Percentiles rank a stretch among this genome's conserved stretches.
phyloP scores from a whole-genome alignment of 1,140 invertebrate genomes.

The Thalassaphorura encarpata region DNA sequence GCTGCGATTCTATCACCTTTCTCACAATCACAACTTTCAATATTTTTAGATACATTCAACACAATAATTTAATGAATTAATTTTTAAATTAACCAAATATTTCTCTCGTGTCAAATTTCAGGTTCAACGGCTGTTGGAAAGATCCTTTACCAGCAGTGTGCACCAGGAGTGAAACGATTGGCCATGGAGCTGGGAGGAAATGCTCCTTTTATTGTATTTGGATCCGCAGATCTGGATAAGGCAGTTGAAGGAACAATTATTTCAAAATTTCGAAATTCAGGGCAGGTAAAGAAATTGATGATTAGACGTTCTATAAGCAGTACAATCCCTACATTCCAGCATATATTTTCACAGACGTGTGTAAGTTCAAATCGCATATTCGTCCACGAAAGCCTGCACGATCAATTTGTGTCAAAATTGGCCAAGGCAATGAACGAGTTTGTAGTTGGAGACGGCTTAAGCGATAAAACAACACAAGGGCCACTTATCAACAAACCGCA shows the following conservation, averaged over 20 bases:
- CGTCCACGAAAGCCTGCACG: slow-evolving; percentile 73
- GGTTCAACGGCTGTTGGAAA: slow-evolving; percentile 65
- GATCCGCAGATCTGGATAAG: slow-evolving; percentile 71
- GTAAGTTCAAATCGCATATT: slow-evolving; percentile 90
- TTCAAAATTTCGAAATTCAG: slow-evolving; percentile 91
- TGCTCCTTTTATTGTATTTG: slow-evolving; percentile 95
- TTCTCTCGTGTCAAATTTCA: slow-evolving; percentile 13
- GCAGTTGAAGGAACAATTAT: slow-evolving; percentile 78
- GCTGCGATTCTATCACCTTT: too few relatives aligned
- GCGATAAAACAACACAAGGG: slow-evolving; percentile 63
- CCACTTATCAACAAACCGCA: slow-evolving; percentile 86
- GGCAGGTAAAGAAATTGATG: slow-evolving; percentile 47
- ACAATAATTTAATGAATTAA: too few relatives aligned
- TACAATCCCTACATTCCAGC: background rate
- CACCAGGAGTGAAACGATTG: slow-evolving; percentile 70
- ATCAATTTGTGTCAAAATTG: slow-evolving; percentile 70
- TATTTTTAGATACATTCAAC: too few relatives aligned
- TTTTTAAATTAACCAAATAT: too few relatives aligned
- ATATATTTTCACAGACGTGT: slow-evolving; percentile 63
- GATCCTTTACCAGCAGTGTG: slow-evolving; percentile 29
- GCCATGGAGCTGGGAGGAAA: slow-evolving; percentile 94
- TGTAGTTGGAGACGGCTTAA: slow-evolving; percentile 68
- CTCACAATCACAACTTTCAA: too few relatives aligned
- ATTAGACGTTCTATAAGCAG: background rate
- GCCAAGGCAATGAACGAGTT: slow-evolving; percentile 56